These are phyloP conservation scores for Geophilus truncorum DNA, from an alignment of 2,888 invertebrate genomes.

Conservation along the genomic window DNA sequence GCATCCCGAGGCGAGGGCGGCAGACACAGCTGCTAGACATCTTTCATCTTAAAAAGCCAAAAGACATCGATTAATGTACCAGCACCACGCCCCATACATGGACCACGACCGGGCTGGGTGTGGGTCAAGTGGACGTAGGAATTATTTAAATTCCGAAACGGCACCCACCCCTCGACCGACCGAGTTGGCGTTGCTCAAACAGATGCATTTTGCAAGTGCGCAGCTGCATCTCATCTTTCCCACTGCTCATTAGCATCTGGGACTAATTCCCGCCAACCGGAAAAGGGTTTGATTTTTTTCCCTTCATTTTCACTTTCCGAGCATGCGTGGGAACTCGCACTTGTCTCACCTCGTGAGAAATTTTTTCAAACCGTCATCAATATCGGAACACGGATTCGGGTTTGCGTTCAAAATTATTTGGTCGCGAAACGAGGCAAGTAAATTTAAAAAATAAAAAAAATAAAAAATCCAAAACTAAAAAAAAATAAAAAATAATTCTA, in stretches of 20 bases:
- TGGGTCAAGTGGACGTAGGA: not conserved
- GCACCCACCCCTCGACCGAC: not conserved
- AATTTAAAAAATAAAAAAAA: not conserved
- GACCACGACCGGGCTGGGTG: not conserved
- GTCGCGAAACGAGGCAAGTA: not conserved
- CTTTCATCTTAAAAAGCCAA: conserved; percentile 1
- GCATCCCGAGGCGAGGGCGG: conserved; percentile 17
- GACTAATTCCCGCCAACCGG: conserved; percentile 27
- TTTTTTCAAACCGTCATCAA: not conserved
- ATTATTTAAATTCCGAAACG: not conserved
- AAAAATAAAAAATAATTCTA: not conserved
- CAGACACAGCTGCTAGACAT: conserved; percentile 15
- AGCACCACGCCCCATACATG: not conserved
- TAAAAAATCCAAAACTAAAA: not conserved
- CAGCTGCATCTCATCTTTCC: conserved; percentile 27
- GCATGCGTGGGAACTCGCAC: conserved; percentile 22
- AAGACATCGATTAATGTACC: not conserved
- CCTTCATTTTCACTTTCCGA: conserved; percentile 1
- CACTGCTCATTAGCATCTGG: conserved; percentile 27
- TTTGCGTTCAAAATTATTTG: not conserved
- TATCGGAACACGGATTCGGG: not conserved
- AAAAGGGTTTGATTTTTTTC: conserved; percentile 9
- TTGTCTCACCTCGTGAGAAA: conserved; percentile 25
- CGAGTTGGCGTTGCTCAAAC: not conserved
- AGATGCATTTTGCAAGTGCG: conserved; percentile 14